Percentiles rank a stretch among this genome's conserved stretches.
Conservation (phyloP, 92 coral and sea anemone species). For the Phenganax marumi region DNA sequence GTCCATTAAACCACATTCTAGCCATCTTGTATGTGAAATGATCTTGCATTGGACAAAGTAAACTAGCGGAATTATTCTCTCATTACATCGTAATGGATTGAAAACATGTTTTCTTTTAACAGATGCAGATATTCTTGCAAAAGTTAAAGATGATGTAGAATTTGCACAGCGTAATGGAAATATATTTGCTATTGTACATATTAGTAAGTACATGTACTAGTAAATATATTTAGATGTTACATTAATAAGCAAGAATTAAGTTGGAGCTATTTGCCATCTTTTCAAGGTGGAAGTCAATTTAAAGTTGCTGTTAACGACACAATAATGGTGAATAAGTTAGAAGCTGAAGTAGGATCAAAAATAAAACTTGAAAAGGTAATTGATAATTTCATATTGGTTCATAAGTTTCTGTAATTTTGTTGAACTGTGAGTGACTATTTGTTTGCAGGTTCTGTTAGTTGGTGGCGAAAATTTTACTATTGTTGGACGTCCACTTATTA, state of each 20-base stretch:
- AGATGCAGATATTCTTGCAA: conserved; percentile 52
- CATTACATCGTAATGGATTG: not conserved
- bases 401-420: not conserved
- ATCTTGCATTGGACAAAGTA: no score
- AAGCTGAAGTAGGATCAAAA: conserved; percentile 82
- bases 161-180: conserved; percentile 65
- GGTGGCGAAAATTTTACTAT: conserved; percentile 92
- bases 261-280: not conserved
- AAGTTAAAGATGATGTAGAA: conserved; percentile 71
- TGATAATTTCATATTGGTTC: not conserved
- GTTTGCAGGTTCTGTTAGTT: conserved; percentile 77
- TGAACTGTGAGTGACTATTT: not conserved
- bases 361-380: conserved; percentile 86
- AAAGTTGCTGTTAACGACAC: conserved; percentile 81
- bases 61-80: no score
- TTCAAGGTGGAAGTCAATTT: conserved; percentile 93
- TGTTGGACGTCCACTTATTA: conserved; percentile 78
- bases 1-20: no score
- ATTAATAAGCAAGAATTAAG: not conserved
- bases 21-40: no score
- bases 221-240: not conserved
- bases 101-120: not conserved
- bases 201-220: conserved; percentile 58
- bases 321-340: conserved; percentile 72
- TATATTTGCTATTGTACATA: conserved; percentile 86